Percentiles rank a stretch among this genome's conserved stretches.
Conservation (phyloP, 2,888 invertebrate species). For the Tenthredo distinguenda region DNA sequence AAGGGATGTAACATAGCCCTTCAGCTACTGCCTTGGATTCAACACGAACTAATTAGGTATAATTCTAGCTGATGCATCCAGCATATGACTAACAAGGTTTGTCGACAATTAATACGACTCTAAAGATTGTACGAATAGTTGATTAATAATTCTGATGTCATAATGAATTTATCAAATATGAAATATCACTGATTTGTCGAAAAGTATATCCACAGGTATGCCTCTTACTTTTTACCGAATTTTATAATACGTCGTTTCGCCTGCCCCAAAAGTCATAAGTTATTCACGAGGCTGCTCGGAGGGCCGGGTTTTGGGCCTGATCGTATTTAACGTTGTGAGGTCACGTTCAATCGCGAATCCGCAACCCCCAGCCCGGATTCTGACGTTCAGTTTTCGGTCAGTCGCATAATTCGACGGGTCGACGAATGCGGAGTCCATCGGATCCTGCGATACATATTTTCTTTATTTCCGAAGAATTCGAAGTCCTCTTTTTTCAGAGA, state of each 20-base stretch:
- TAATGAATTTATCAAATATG: no score
- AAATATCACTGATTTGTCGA: no score
- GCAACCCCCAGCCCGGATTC: background rate
- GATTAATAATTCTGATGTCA: no score
- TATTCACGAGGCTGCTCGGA: conserved; percentile 2
- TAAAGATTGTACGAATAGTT: background rate
- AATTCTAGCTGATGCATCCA: background rate
- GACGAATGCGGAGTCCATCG: background rate
- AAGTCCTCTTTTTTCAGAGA: no score
- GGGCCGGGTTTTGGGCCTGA: conserved; percentile 20
- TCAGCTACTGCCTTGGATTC: background rate
- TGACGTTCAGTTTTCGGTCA: conserved; percentile 19
- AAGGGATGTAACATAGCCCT: background rate
- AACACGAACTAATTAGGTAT: background rate
- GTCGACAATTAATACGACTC: background rate
- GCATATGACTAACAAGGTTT: background rate
- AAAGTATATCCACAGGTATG: background rate
- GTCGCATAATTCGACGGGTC: conserved; percentile 27
- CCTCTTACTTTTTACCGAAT: background rate
- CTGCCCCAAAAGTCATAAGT: background rate
- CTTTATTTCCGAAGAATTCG: no score
- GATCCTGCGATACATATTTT: no score
- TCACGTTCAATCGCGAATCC: conserved; percentile 45
- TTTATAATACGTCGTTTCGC: background rate
- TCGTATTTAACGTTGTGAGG: conserved; percentile 15